Base-by-base conservation (phyloP, 1,140 invertebrate species). In the Pogonomyrmex californicus region DNA sequence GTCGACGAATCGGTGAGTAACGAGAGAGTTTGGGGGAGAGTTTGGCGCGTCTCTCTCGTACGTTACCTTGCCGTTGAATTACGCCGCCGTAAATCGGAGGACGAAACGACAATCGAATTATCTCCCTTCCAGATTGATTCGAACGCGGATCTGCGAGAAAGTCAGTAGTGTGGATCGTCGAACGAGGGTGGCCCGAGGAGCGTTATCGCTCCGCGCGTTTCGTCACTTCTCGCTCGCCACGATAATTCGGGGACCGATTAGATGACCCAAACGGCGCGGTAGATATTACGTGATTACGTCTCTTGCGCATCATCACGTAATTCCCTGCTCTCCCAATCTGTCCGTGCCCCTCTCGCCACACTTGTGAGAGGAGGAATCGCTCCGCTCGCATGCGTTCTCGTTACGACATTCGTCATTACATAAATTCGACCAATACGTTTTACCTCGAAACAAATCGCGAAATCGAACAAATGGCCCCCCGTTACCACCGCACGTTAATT, bases 211-310 rank as follows among this genome's bases (percentile, higher is more conserved):
- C n/a, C 41, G 41, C 9, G 33, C 23, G 56, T 90, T 90, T 90
- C 88, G 87, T 87, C 87, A 90, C 71, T 89, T 79, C 23, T 23
- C 10, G 85, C 51, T 63, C 71, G 60, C 49, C 63, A 77, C 70
- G 85, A 90, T 89, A 89, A 89, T 86, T 88, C 76, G 79, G 79
- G 71, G 14, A 65, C 49, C 77, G 88, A 90, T 90, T 90, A 90
- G 85, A 90, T 90, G 88, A 90, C 88, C 88, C 71, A 90, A 86
- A 77, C 70, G 58, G 36, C 63, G 62, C 68, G 77, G 41, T 79
- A 83, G 88, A 65, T 82, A 90, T 83, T 82, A 78, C 65, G 85
- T 58, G 87, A 86, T 54, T 68, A 71, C 73, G 79, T 82, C 73
- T 82, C 73, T 89, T 62, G 77, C 88, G 70, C 54, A 86, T 90